Evolutionary conservation across 2,888 invertebrate species (phyloP), one percentile per base, ranked within the genome.

Genomic region (Margaritifera margaritifera): DNA sequence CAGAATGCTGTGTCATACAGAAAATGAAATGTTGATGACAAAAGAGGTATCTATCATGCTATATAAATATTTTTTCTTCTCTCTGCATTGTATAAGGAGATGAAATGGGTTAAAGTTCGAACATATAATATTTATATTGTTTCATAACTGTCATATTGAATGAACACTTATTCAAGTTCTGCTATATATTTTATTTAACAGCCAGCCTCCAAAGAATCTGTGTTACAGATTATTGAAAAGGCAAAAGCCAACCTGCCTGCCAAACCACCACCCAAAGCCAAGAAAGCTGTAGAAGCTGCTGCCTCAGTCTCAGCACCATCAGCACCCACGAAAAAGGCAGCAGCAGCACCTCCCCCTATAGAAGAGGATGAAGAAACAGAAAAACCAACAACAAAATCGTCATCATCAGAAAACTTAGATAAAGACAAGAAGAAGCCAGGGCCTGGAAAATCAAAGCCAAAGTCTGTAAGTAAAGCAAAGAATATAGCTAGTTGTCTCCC

Each of bases 151-250:
- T 31, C 31, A 31, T 6, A 6, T 6, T 31, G 31, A 24, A 20
- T 61, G 31, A n/a, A 19, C 1, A 6, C 27, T 27, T 31, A 4
- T 61, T 15, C 19, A n/a, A 4, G 31, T 6, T 31, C 6, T 22
- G 25, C 25, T 60, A 57, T 60, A 42, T 56, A 50, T 51, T 62
- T 63, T 50, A 62, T 5, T 63, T 78, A 80, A 0, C 83, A 91
- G 90, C 90, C 91, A 19, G 88, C 90, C 31, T 91, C 91, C 4
- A 91, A 91, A 80, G 90, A 89, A 66, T 87, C 87, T 6, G 93
- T 97, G n/a, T 92, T 93, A 87, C 93, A 94, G 0, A 93, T 94
- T 0, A 89, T 97, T 66, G 97, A 97, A 81, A 97, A 96, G 88
- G 95, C 95, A 0, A 92, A 95, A 2, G 95, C 95, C 0, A 95